These are phyloP conservation scores for Dynastes grantii DNA, from an alignment of 2,888 invertebrate genomes.

Conservation along the genomic window DNA sequence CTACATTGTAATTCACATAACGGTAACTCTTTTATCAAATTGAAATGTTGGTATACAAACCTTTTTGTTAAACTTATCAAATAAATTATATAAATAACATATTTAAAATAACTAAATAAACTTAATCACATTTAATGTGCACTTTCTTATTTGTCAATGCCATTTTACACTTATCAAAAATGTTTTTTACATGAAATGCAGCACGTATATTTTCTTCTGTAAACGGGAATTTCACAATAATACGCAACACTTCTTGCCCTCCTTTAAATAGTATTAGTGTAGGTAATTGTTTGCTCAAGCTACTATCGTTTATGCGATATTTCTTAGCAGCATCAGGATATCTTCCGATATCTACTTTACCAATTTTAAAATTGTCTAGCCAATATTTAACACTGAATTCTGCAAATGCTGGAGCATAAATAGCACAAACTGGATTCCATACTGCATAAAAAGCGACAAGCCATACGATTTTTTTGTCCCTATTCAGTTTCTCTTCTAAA, in stretches of 20 bases:
- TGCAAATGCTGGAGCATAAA: slow-evolving; percentile 92
- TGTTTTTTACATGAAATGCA: slow-evolving; percentile 90
- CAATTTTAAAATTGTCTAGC: slow-evolving; percentile 93
- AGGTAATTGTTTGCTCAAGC: slow-evolving; percentile 94
- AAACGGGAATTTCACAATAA: slow-evolving; percentile 84
- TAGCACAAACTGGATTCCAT: slow-evolving; percentile 97
- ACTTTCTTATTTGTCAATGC: slow-evolving; percentile 65
- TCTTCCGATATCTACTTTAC: slow-evolving; percentile 93
- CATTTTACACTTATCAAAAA: slow-evolving; percentile 85
- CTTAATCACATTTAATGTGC: slow-evolving; percentile 57
- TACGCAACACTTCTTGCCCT: slow-evolving; percentile 87
- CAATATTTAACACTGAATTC: slow-evolving; percentile 85
- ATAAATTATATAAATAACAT: slow-evolving; percentile 14
- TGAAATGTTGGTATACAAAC: too few species aligned
- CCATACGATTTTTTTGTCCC: slow-evolving; percentile 82
- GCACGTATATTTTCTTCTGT: slow-evolving; percentile 90
- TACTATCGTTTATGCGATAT: slow-evolving; percentile 88
- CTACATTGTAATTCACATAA: too few species aligned
- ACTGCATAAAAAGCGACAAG: slow-evolving; percentile 94
- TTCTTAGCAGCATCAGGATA: slow-evolving; percentile 89
- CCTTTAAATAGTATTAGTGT: slow-evolving; percentile 89
- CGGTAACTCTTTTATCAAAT: too few species aligned
- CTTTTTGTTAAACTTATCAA: too few species aligned
- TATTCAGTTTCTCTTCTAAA: slow-evolving; percentile 86
- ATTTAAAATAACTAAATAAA: background rate